phyloP scores from a whole-genome alignment of 2,797 vertebrate genomes.

The Telmatherina bonti region DNA sequence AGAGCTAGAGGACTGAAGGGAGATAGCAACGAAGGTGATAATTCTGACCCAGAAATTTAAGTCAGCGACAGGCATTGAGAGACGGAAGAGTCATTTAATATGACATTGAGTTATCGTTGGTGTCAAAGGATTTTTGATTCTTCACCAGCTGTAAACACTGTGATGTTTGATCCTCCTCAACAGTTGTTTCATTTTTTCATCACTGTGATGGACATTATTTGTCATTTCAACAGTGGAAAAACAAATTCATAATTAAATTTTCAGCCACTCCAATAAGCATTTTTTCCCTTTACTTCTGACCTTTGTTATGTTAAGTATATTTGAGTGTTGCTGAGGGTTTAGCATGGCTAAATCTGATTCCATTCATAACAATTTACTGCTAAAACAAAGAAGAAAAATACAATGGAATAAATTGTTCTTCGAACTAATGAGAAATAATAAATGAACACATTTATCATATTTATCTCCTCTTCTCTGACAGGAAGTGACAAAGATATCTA shows the following conservation, averaged over 20 bases:
- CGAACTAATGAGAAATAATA: background rate
- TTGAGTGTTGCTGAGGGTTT: no score
- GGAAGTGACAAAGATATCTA: conserved; percentile 34
- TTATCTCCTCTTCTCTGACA: conserved; percentile 30
- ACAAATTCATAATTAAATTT: background rate
- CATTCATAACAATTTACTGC: background rate
- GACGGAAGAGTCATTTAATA: background rate
- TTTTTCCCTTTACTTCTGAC: background rate
- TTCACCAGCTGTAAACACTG: background rate
- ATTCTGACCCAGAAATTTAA: conserved; percentile 3
- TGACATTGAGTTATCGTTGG: background rate
- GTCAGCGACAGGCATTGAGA: background rate
- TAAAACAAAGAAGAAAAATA: background rate
- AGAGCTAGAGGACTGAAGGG: background rate
- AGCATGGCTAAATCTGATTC: background rate
- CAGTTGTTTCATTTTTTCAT: background rate
- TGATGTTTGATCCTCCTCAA: background rate
- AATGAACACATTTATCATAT: background rate
- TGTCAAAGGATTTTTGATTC: background rate
- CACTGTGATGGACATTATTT: background rate
- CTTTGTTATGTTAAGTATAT: background rate
- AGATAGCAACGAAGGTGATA: background rate
- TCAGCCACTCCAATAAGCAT: background rate
- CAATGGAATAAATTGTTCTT: background rate
- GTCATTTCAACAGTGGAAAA: background rate